Base-by-base conservation (phyloP, 2,113 vertebrate genomes). In the Oryzias melastigma region DNA sequence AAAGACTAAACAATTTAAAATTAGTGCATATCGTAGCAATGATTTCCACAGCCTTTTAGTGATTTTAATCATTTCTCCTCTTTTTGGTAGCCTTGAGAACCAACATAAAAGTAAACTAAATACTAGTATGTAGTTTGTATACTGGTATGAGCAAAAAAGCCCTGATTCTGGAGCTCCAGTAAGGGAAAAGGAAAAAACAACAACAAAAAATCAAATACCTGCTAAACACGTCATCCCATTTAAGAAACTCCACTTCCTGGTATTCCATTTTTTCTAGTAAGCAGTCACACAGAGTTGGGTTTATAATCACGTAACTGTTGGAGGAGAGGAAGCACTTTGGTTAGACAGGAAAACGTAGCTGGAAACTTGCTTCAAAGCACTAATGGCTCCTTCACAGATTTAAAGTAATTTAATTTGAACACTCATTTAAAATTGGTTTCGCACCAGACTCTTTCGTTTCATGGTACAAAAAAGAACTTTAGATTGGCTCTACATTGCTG, bases 171-270 rank as follows among this genome's bases (percentile, higher is more conserved):
- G 10, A 35, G 49, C 6, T 2, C 14, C 25, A 7, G 15, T 7
- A 8, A 27, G 15, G 20, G 13, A 24, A 6, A 24, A 14, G 19
- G 7, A 46, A 46, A n/a, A 27, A 2, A 44, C 7, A 8, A 43
- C 35, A 49, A 27, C 5, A 60, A 25, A 13, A 57, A 53, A 4
- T 1, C 14, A 2, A 54, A 67, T 88, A 98, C 97, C 97, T 95
- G 92, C 88, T 91, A 46, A 98, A 83, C 18, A 99, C 93, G 27
- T 93, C 93, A 47, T 98, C 96, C 97, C 97, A 99, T 20, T 94
- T 95, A 0, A 99, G 92, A 70, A 73, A 80, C 61, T 75, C 65
- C 35, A 98, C 60, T 22, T 92, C 87, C 46, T 95, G 91, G 72
- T 96, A 94, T 18, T 99, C 97, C 0, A 86, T 91, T 85, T 94